These are phyloP conservation scores for Serrognathus titanus DNA, from an alignment of 2,888 invertebrate genomes.

Conservation along the genomic window DNA sequence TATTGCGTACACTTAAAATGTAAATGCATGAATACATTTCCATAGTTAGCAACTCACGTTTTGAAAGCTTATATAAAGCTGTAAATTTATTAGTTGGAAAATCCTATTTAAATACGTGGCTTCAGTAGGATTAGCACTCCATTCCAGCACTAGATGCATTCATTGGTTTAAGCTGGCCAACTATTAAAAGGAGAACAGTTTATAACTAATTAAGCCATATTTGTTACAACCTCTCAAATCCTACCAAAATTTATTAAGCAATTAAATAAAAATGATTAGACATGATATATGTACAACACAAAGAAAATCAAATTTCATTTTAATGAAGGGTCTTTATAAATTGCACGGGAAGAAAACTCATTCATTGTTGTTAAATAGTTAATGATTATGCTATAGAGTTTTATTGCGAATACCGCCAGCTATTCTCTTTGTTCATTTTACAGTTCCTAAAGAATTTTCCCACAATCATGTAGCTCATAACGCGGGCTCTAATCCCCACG, in stretches of 20 bases:
- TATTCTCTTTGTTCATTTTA: constrained; percentile 13
- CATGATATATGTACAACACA: no score
- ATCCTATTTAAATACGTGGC: constrained; percentile 54
- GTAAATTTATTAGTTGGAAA: constrained; percentile 58
- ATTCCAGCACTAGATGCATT: constrained; percentile 33
- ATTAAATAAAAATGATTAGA: no score
- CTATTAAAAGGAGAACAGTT: no score
- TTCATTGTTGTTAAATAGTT: not conserved
- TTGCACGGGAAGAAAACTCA: no score
- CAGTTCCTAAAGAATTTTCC: constrained; percentile 14
- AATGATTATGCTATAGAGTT: not conserved
- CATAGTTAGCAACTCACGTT: constrained; percentile 42
- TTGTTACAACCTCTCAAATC: no score
- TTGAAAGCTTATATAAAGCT: constrained; percentile 59
- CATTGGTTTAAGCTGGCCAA: not conserved
- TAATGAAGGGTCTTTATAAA: no score
- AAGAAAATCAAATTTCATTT: no score
- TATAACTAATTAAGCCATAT: no score
- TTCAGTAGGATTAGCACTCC: constrained; percentile 56
- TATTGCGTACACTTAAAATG: constrained; percentile 8
- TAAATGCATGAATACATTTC: constrained; percentile 31
- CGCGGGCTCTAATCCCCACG: constrained; percentile 39
- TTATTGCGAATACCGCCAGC: not conserved
- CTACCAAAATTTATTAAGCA: no score
- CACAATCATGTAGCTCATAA: constrained; percentile 31